Evolutionary conservation across 2,888 invertebrate genomes (phyloP).

Genomic region (Arge pagana): DNA sequence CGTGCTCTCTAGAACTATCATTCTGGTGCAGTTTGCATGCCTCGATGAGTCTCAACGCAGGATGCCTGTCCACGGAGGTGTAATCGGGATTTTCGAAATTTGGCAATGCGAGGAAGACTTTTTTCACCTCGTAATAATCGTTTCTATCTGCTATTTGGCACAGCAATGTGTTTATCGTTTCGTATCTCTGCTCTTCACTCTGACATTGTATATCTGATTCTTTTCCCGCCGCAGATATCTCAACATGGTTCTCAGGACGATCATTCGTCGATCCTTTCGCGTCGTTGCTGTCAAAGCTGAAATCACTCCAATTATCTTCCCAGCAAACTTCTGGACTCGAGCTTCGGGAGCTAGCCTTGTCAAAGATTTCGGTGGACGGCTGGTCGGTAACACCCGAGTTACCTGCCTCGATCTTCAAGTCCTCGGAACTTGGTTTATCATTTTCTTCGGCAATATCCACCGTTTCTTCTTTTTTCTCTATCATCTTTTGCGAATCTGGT

Average conservation of each 20-base stretch:
- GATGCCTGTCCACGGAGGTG: conserved; percentile 38
- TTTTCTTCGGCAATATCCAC: conserved; percentile 13
- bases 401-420: no score
- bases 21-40: conserved; percentile 36
- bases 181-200: conserved; percentile 44
- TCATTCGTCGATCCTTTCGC: no score
- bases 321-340: no score
- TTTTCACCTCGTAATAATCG: conserved; percentile 42
- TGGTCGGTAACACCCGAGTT: no score
- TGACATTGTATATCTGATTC: conserved; percentile 23
- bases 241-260: neutral
- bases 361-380: no score
- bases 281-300: no score
- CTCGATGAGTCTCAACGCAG: conserved; percentile 35
- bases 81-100: conserved; percentile 38
- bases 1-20: conserved; percentile 32
- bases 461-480: conserved; percentile 10
- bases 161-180: conserved; percentile 38
- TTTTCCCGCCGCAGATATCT: conserved; percentile 7
- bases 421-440: neutral
- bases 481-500: neutral
- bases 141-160: conserved; percentile 36
- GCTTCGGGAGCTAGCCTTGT: no score
- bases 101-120: conserved; percentile 41
- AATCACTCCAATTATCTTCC: no score